Base-by-base conservation (phyloP, 2,888 invertebrate species). In the Chymomyza amoena region DNA sequence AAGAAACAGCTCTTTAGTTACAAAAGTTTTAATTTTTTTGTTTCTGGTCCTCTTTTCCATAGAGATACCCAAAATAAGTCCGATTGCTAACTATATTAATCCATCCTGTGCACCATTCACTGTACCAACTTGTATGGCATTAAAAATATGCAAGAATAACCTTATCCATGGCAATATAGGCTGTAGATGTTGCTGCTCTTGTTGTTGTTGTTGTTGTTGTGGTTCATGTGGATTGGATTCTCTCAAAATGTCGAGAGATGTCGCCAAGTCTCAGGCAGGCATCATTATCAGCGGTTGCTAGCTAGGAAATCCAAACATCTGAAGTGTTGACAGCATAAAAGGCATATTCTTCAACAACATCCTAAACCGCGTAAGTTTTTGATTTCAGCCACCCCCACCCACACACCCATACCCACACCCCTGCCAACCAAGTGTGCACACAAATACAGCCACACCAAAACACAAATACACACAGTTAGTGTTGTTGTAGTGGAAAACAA, bases 401-500 rank as follows among this genome's bases (percentile, higher is more conserved):
- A 7, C 9, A 39, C 39, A 39, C 39, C n/a, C n/a, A n/a, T n/a
- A 36, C 36, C 36, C 36, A 9, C 36, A 4, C 25, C 2, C 25
- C 4, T 25, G 25, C 25, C 25, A 25, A 1, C 39, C 39, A 45
- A 32, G 32, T 13, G 6, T 13, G n/a, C n/a, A n/a, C n/a, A n/a
- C n/a, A n/a, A n/a, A 10, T 13, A 45, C 39, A 45, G 2, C 13
- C 7, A 45, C 39, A 13, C 39, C 6, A 6, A 36, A 6, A 36
- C 7, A 5, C 36, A 36, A 6, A 36, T 7, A 36, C 32, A 2
- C 32, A 32, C 36, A 36, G 25, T 32, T 52, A 63, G 63, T 28
- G 51, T 54, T 64, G 54, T 56, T 36, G 54, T 28, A 52, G 64
- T 64, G 52, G 36, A 18, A 64, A 64, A 54, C 64, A 64, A 64